Evolutionary conservation across 1,140 invertebrate species (phyloP).

Genomic region (Drosophila nebulosa): DNA sequence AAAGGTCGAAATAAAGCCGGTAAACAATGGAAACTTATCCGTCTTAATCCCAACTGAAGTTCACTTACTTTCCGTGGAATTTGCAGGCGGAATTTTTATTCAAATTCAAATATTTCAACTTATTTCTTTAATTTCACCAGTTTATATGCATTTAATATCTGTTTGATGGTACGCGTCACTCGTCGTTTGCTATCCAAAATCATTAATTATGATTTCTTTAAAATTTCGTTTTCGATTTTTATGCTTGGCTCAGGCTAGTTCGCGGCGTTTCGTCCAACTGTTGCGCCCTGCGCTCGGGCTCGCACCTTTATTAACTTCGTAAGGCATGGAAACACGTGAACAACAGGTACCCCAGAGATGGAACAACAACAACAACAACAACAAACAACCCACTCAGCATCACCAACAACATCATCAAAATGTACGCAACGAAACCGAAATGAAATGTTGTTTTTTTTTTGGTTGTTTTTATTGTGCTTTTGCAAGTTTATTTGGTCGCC

Average conservation of each 20-base stretch:
- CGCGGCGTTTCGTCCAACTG: constrained; percentile 63
- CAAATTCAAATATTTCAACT: too few species aligned
- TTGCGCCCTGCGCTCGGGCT: constrained; percentile 51
- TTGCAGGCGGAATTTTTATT: too few species aligned
- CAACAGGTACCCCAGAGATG: constrained; percentile 52
- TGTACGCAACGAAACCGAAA: constrained; percentile 13
- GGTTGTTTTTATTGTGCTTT: neutral
- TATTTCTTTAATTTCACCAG: neutral
- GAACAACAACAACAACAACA: constrained; percentile 5
- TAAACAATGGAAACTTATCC: neutral
- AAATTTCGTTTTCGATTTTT: constrained; percentile 27
- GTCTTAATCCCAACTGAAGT: neutral
- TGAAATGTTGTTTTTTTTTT: constrained; percentile 2
- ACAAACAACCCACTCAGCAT: neutral
- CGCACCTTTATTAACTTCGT: constrained; percentile 66
- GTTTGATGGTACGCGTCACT: neutral
- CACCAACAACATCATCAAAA: constrained; percentile 19
- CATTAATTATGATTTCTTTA: neutral
- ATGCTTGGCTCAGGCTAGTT: constrained; percentile 48
- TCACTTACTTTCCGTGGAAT: neutral
- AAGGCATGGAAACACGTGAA: constrained; percentile 54
- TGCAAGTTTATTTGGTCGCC: neutral
- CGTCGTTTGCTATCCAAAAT: neutral
- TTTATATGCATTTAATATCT: neutral
- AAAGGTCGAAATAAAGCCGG: neutral